phyloP scores from a whole-genome alignment of 2,888 invertebrate genomes.

The Lysandra bellargus region DNA sequence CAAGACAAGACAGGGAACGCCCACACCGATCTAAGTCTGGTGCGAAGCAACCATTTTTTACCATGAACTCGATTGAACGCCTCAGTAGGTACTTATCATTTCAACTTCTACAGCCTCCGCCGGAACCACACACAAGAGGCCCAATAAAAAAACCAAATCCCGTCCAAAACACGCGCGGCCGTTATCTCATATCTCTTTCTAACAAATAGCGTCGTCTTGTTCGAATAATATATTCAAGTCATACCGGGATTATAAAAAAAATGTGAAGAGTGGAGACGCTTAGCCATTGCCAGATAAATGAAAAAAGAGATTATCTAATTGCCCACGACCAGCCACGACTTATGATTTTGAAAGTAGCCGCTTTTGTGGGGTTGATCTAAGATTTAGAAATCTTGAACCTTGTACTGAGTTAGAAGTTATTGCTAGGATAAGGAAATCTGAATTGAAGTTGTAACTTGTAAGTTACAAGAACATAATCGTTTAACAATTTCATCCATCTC shows the following conservation, averaged over 20 bases:
- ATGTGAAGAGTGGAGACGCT: constrained; percentile 15
- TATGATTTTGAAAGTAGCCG: not conserved
- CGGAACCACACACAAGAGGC: constrained; percentile 32
- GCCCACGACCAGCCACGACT: not conserved
- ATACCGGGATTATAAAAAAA: constrained; percentile 30
- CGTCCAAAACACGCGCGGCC: constrained; percentile 28
- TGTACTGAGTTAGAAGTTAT: not conserved
- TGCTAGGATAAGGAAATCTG: not conserved
- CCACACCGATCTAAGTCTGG: not conserved
- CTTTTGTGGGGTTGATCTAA: not conserved
- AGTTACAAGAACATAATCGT: not conserved
- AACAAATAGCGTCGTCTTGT: constrained; percentile 25
- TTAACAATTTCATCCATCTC: not conserved
- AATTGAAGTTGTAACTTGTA: not conserved
- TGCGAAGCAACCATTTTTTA: not conserved
- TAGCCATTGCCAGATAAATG: constrained; percentile 21
- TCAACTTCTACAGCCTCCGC: constrained; percentile 29
- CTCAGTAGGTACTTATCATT: constrained; percentile 28
- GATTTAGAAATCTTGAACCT: not conserved
- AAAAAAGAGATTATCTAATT: constrained; percentile 3
- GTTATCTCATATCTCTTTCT: constrained; percentile 30
- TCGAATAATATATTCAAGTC: constrained; percentile 32
- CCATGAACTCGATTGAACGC: constrained; percentile 20
- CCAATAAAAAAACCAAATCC: constrained; percentile 24
- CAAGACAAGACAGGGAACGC: not conserved